phyloP scores from a whole-genome alignment of 2,888 invertebrate genomes.

The Parasteatoda lunata region DNA sequence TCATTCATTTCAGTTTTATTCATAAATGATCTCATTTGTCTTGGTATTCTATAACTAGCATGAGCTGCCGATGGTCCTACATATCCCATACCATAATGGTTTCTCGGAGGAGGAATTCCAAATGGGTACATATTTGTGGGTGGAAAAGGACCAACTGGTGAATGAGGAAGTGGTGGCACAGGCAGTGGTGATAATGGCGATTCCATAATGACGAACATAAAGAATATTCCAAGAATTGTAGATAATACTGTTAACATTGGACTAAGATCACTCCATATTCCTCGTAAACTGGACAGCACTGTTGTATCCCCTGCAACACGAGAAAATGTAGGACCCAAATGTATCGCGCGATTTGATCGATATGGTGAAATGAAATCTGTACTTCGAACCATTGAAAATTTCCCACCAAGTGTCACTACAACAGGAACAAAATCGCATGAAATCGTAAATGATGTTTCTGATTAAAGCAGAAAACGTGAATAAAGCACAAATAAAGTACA shows the following conservation, averaged over 20 bases:
- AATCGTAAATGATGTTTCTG: too few relatives aligned
- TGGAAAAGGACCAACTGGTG: slow-evolving; percentile 57
- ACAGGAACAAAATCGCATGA: too few relatives aligned
- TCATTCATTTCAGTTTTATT: neutral
- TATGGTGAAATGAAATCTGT: too few relatives aligned
- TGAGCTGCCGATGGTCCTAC: slow-evolving; percentile 16
- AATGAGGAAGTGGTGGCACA: slow-evolving; percentile 60
- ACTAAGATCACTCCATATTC: slow-evolving; percentile 49
- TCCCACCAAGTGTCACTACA: too few relatives aligned
- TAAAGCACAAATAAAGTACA: too few relatives aligned
- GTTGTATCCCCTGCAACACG: slow-evolving; percentile 60
- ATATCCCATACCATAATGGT: slow-evolving; percentile 26
- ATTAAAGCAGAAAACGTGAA: too few relatives aligned
- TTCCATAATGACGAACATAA: slow-evolving; percentile 50
- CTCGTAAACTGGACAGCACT: slow-evolving; percentile 58
- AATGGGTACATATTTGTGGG: slow-evolving; percentile 59
- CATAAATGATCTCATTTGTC: slow-evolving; percentile 8
- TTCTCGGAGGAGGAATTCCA: slow-evolving; percentile 47
- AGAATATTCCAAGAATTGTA: slow-evolving; percentile 56
- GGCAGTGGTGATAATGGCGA: slow-evolving; percentile 64
- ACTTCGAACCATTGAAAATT: too few relatives aligned
- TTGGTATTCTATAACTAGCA: slow-evolving; percentile 45
- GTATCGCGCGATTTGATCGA: neutral
- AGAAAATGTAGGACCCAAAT: slow-evolving; percentile 41
- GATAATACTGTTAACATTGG: slow-evolving; percentile 54